Evolutionary conservation across 1,140 invertebrate genomes (phyloP).

Genomic region (Nomia melanderi): DNA sequence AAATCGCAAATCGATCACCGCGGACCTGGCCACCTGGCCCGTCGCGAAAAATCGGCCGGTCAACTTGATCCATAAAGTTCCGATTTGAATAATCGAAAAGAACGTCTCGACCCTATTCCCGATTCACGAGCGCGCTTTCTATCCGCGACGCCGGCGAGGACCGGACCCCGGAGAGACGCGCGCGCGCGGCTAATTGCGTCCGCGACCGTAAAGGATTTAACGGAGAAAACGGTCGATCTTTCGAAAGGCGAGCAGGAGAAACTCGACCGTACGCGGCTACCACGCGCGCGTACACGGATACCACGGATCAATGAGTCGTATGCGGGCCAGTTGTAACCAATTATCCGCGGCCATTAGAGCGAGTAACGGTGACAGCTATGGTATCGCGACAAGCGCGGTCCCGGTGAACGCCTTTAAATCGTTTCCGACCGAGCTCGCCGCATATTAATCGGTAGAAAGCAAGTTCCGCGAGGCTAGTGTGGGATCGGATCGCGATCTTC

Average conservation of each 20-base stretch:
- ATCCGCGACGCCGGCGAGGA: conserved; percentile 10
- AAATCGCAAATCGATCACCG: neutral
- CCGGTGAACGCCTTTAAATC: conserved; percentile 47
- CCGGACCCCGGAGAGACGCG: conserved; percentile 13
- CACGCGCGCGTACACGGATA: conserved; percentile 21
- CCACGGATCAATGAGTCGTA: conserved; percentile 28
- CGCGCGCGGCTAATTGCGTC: conserved; percentile 48
- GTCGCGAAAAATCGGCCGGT: neutral
- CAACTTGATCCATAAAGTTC: neutral
- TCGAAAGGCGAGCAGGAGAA: conserved; percentile 43
- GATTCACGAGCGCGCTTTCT: conserved; percentile 16
- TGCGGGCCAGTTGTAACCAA: conserved; percentile 44
- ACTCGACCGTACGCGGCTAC: conserved; percentile 32
- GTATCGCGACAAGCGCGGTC: conserved; percentile 27
- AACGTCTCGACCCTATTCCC: neutral
- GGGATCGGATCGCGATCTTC: conserved; percentile 3
- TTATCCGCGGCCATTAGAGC: conserved; percentile 50
- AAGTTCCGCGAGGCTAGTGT: conserved; percentile 13
- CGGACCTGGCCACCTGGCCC: neutral
- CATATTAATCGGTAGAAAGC: conserved; percentile 70
- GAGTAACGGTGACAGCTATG: conserved; percentile 26
- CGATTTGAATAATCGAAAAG: neutral
- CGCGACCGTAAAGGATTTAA: conserved; percentile 32
- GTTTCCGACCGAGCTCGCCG: conserved; percentile 30
- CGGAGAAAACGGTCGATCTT: conserved; percentile 41